phyloP scores from a whole-genome alignment of 2,113 vertebrate species.

The Talpa occidentalis region DNA sequence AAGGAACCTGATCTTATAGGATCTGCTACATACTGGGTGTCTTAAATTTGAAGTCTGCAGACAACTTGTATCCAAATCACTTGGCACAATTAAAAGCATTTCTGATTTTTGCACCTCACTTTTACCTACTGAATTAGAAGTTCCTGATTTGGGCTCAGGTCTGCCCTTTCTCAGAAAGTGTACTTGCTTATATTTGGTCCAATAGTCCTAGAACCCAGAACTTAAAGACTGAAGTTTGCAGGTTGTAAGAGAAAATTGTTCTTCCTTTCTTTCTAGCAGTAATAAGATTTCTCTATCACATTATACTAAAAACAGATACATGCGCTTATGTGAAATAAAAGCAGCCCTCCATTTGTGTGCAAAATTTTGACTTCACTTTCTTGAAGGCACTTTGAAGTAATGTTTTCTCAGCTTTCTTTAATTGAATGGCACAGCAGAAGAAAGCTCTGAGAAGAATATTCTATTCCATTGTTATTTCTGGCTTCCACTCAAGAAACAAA shows the following conservation, averaged over 20 bases:
- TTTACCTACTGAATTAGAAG: neutral
- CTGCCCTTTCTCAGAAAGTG: neutral
- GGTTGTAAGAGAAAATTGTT: slow-evolving; percentile 23
- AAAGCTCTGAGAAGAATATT: neutral
- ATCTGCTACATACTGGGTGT: neutral
- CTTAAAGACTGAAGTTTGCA: neutral
- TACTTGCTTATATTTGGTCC: neutral
- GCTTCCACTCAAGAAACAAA: slow-evolving; percentile 46
- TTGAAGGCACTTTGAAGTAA: slow-evolving; percentile 52
- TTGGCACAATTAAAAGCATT: neutral
- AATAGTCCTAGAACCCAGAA: neutral
- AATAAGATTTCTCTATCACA: slow-evolving; percentile 13
- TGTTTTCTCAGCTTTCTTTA: slow-evolving; percentile 64
- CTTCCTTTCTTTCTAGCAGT: slow-evolving; percentile 13
- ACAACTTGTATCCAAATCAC: neutral
- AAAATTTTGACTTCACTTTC: slow-evolving; percentile 28
- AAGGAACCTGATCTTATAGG: neutral
- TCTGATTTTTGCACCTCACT: neutral
- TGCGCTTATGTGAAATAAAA: slow-evolving; percentile 19
- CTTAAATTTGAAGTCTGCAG: neutral
- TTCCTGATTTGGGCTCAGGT: neutral
- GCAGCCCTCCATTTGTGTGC: neutral
- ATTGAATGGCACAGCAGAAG: neutral
- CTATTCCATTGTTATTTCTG: slow-evolving; percentile 33
- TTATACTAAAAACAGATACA: slow-evolving; percentile 29